Conservation (phyloP, 2,888 invertebrate species). For the Sussaba pulchella region DNA sequence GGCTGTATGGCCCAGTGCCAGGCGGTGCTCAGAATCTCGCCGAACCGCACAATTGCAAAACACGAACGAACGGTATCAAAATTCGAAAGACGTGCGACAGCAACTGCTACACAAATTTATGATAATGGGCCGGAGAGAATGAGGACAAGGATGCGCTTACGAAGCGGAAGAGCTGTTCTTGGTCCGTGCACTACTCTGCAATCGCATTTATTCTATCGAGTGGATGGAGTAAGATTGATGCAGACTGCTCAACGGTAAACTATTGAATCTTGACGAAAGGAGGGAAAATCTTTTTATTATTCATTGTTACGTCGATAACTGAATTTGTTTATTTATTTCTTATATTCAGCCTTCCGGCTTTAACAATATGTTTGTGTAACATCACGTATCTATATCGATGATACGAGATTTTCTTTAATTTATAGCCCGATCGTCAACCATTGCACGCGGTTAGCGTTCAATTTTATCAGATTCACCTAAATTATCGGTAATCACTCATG, state of each 20-base stretch:
- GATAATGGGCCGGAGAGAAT: conserved; percentile 44
- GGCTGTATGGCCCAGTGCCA: conserved; percentile 63
- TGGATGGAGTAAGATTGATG: background rate
- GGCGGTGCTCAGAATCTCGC: conserved; percentile 49
- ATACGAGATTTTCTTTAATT: conserved; percentile 51
- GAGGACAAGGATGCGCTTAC: conserved; percentile 3
- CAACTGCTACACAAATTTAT: conserved; percentile 58
- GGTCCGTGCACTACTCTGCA: conserved; percentile 28
- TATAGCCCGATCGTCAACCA: conserved; percentile 45
- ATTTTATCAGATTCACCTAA: conserved; percentile 22
- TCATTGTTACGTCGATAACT: background rate
- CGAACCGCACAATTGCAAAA: conserved; percentile 63
- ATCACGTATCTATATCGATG: conserved; percentile 10
- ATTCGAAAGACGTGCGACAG: conserved; percentile 60
- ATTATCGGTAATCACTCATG: conserved; percentile 17
- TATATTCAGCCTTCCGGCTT: too few relatives aligned
- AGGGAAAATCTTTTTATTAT: background rate
- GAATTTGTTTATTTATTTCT: too few relatives aligned
- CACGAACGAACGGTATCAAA: conserved; percentile 62
- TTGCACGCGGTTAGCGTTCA: conserved; percentile 40
- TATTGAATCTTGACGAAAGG: background rate
- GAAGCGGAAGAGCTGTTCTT: conserved; percentile 40
- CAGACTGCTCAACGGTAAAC: background rate
- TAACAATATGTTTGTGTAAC: background rate
- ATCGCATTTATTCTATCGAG: conserved; percentile 36